A percentile compares a stretch with the other conserved stretches of the same genome.
Conservation (phyloP, 2,888 invertebrate species). For the Perizoma flavofasciatum region DNA sequence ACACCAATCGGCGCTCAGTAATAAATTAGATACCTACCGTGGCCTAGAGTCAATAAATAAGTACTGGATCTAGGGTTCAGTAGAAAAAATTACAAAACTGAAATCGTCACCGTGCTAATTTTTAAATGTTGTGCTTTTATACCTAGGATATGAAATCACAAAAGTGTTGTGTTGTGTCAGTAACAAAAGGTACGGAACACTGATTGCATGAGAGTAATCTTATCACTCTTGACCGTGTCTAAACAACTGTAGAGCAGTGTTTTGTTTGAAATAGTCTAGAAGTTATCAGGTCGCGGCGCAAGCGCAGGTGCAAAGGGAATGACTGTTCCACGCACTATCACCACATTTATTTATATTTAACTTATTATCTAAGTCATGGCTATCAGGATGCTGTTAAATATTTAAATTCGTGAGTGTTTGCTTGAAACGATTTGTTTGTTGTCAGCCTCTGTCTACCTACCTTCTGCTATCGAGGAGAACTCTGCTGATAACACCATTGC, state of each 20-base stretch:
- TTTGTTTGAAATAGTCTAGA: background rate
- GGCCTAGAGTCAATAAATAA: no score
- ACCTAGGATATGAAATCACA: no score
- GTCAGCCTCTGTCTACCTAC: background rate
- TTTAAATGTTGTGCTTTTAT: no score
- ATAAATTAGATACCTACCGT: background rate
- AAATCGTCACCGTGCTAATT: no score
- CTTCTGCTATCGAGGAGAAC: background rate
- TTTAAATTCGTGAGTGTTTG: slow-evolving; percentile 2
- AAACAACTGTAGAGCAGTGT: background rate
- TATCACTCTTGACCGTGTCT: no score
- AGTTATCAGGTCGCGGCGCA: background rate
- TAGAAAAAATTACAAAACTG: no score
- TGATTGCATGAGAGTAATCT: no score
- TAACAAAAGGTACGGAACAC: no score
- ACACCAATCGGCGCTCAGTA: no score
- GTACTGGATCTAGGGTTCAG: no score
- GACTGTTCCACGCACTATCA: background rate
- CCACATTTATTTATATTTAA: background rate
- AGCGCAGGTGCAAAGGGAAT: slow-evolving; percentile 1
- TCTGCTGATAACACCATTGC: no score
- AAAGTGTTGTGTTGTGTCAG: no score
- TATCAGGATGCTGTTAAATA: slow-evolving; percentile 8
- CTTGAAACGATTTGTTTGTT: background rate
- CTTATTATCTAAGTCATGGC: background rate